Evolutionary conservation across 2,888 invertebrate species (phyloP), one percentile per base, ranked within the genome.

Genomic region (Lasioglossum vierecki): DNA sequence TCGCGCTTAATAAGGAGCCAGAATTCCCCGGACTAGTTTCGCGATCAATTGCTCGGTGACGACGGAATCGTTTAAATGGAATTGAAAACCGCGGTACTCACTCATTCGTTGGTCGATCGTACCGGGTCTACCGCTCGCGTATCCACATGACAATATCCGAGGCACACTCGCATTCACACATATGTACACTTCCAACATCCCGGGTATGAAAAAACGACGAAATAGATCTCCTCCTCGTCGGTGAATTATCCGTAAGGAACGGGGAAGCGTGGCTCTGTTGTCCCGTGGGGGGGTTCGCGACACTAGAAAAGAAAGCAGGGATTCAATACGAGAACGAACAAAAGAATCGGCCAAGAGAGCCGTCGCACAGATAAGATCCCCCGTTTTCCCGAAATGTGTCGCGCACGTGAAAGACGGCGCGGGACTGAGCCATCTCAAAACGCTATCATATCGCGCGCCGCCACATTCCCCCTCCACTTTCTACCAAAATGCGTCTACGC

Each of bases 341-440:
- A 39, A 68, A 68, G 22, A 18, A 22, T n/a, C n/a, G 18, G 30
- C 30, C 75, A 76, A 30, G 15, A 30, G 15, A 63, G 30, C 39
- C 60, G 26, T 13, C 15, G n/a, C 46, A 13, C 41, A 30, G 49
- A 66, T 13, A 68, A 75, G 63, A 49, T 13, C 70, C 22, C 78
- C 18, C 76, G 78, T 82, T 83, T 60, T 86, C 78, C 79, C 71
- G 71, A 85, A 87, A 83, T 82, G 79, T 87, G 82, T 84, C 89
- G 88, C 88, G 79, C 91, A 84, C 88, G 89, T 87, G 87, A 88
- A 88, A 84, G 91, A 79, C 88, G 81, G 80, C 91, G 88, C 91
- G 87, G 88, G 85, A 91, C 91, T 91, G 91, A 91, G 75, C 83
- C 88, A 80, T 78, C 89, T 88, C 80, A 87, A 89, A 89, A 88